These are phyloP conservation scores for Balanococcus diminutus DNA, from an alignment of 2,888 invertebrate genomes.

Conservation along the genomic window DNA sequence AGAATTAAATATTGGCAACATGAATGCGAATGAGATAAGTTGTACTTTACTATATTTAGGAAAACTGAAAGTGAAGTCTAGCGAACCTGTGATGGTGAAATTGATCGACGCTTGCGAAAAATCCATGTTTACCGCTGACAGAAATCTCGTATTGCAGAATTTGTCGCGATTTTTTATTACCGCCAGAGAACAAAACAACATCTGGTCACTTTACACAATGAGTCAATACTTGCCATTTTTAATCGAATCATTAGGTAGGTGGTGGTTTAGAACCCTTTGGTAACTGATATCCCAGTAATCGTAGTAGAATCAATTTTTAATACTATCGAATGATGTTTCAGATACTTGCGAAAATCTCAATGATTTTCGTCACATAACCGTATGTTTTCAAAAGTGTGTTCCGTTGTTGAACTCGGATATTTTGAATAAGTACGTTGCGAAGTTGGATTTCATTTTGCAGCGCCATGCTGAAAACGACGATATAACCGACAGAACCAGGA, in stretches of 20 bases:
- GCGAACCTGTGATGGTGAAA: neutral
- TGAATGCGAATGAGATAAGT: constrained; percentile 12
- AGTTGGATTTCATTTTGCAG: neutral
- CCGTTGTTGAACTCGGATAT: neutral
- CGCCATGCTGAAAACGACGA: neutral
- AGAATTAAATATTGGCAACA: neutral
- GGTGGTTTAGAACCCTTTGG: too few species aligned
- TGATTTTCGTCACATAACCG: constrained; percentile 6
- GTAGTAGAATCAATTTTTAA: neutral
- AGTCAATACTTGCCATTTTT: neutral
- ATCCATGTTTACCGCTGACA: neutral
- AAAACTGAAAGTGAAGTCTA: neutral
- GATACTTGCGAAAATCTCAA: neutral
- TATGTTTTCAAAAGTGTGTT: constrained; percentile 33
- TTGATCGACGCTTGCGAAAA: constrained; percentile 2
- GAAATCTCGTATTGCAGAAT: neutral
- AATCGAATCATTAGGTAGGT: neutral
- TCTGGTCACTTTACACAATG: neutral
- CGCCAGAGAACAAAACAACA: neutral
- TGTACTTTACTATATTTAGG: constrained; percentile 7
- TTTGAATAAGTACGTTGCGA: neutral
- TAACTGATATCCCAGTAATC: neutral
- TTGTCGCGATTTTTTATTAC: neutral
- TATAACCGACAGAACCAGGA: neutral
- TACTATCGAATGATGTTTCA: neutral